Conservation (phyloP, 2,888 invertebrate genomes). For the Prosopocoilus inquinatus region DNA sequence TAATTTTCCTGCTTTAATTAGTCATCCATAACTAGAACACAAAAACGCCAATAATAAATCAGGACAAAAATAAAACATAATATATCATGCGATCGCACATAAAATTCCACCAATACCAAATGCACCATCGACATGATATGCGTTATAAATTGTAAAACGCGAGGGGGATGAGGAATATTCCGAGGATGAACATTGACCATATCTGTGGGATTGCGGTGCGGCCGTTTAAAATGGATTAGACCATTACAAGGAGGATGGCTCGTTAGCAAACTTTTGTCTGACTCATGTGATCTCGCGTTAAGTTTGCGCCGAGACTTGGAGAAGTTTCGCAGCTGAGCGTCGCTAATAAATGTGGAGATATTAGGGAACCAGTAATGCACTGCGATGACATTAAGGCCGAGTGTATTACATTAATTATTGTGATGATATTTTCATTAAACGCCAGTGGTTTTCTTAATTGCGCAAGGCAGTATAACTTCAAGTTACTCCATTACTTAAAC, state of each 20-base stretch:
- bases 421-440: neutral
- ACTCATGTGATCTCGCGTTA: conserved; percentile 18
- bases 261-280: conserved; percentile 21
- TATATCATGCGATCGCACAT: no score
- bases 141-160: neutral
- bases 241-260: conserved; percentile 6
- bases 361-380: conserved; percentile 13
- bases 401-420: conserved; percentile 19
- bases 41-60: no score
- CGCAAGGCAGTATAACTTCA: no score
- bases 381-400: conserved; percentile 10
- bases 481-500: no score
- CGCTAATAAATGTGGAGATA: conserved; percentile 13
- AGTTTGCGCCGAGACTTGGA: conserved; percentile 11
- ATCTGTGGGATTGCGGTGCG: neutral
- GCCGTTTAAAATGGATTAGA: neutral
- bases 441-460: no score
- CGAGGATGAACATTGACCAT: no score
- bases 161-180: conserved; percentile 6
- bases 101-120: no score
- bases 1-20: no score
- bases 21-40: no score
- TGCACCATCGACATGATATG: neutral
- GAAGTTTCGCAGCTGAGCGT: conserved; percentile 8
- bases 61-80: no score